phyloP scores from a whole-genome alignment of 2,113 vertebrate genomes.

The Nothobranchius kuhntae region DNA sequence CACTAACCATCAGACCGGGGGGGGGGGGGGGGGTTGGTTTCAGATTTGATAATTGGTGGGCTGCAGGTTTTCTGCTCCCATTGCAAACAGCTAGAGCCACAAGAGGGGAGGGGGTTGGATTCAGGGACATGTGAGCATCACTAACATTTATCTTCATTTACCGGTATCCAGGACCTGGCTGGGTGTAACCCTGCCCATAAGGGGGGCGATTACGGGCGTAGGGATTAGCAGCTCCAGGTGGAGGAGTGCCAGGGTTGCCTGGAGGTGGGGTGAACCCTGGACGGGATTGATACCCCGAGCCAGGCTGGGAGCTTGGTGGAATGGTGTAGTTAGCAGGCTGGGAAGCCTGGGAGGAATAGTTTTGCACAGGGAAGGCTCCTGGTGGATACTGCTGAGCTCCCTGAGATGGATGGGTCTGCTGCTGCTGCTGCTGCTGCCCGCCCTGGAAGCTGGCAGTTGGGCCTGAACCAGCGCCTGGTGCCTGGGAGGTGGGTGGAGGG shows the following conservation, averaged over 20 bases:
- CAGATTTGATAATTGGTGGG: constrained; percentile 40
- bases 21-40: constrained; percentile 52
- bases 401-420: constrained; percentile 79
- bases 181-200: constrained; percentile 91
- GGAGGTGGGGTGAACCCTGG: constrained; percentile 89
- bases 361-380: constrained; percentile 88
- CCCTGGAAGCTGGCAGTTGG: constrained; percentile 80
- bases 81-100: constrained; percentile 56
- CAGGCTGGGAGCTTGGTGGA: constrained; percentile 83
- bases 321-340: constrained; percentile 88
- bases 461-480: constrained; percentile 78
- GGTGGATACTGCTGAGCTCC: constrained; percentile 87
- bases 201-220: constrained; percentile 92
- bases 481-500: constrained; percentile 85
- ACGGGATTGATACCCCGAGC: constrained; percentile 85
- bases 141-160: constrained; percentile 73
- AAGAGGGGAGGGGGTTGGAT: constrained; percentile 12
- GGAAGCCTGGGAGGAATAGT: constrained; percentile 89
- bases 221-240: constrained; percentile 89
- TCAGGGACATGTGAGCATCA: constrained; percentile 18
- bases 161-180: constrained; percentile 96
- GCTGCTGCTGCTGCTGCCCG: constrained; percentile 70
- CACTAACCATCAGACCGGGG: constrained; percentile 60
- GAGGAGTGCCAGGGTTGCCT: constrained; percentile 87
- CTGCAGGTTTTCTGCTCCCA: constrained; percentile 40